Base-by-base conservation (phyloP, 2,113 vertebrate genomes). In the Trematocara unimaculatum region DNA sequence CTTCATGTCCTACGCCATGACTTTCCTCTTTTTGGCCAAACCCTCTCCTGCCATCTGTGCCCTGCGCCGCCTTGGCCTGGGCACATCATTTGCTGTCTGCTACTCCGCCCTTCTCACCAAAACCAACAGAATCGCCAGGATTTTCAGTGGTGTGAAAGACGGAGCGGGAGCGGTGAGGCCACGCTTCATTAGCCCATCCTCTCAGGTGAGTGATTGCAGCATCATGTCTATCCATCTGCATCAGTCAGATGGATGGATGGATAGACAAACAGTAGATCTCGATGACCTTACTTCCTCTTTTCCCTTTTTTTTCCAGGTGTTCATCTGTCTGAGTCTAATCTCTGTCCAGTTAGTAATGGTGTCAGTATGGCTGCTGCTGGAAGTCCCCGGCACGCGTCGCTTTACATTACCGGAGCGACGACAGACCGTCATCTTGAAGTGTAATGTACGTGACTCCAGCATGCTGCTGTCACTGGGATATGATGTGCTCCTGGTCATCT, bases 41-140 rank as follows among this genome's bases (percentile, higher is more conserved):
- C 98, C 99, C 1, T 99, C 99, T 1, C 97, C 98, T 7, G 97
- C 97, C 82, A 97, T 99, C 89, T 99, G 99, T 47, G 96, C 99
- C 0, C 94, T 99, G 35, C 97, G 99, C 2, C 97, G 99, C 2
- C 91, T 99, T 13, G 98, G 98, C 26, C 94, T 99, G 20, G 98
- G 98, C 54, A 99, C 98, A 0, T 99, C 99, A 9, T 99, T 99
- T 2, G 98, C 98, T 11, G 96, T 99, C 89, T 99, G 99, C 95
- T 99, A 99, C 91, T 97, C 98, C 0, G 98, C 99, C 60, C 97
- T 99, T 29, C 97, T 99, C 88, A 99, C 99, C 83, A 99, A 99
- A 96, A 99, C 99, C 40, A 99, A 99, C 97, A 97, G 99, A 90
- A 99, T 99, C 1, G 98, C 98, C 83, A 97, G 99, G 29, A 99